Evolutionary conservation across 2,888 invertebrate species (phyloP).

Genomic region (Amblyjoppa fuscipennis): DNA sequence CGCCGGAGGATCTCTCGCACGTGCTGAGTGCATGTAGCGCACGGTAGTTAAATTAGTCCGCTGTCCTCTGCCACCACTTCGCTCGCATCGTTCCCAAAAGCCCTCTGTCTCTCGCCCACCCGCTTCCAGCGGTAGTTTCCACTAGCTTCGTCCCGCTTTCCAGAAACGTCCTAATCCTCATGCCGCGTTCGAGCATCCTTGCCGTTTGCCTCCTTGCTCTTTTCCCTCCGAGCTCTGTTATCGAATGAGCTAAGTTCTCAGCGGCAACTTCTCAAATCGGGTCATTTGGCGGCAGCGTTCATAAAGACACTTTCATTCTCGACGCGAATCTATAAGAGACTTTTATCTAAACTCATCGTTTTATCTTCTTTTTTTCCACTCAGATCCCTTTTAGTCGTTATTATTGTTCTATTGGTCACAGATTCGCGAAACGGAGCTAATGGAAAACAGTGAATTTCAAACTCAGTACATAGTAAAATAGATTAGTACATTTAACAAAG

Average conservation of each 20-base stretch:
- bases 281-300: constrained; percentile 60
- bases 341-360: not conserved
- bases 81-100: constrained; percentile 55
- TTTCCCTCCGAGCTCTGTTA: constrained; percentile 68
- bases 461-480: too few relatives aligned
- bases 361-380: not conserved
- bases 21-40: constrained; percentile 65
- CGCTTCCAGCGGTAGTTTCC: constrained; percentile 42
- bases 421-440: too few relatives aligned
- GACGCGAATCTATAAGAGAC: not conserved
- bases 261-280: constrained; percentile 68
- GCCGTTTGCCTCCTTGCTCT: constrained; percentile 39
- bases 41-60: constrained; percentile 69
- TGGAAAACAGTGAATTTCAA: too few relatives aligned
- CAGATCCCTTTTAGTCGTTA: not conserved
- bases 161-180: constrained; percentile 55
- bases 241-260: constrained; percentile 71
- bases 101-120: constrained; percentile 33
- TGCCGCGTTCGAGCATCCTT: constrained; percentile 51
- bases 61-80: constrained; percentile 45
- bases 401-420: too few relatives aligned
- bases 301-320: constrained; percentile 47
- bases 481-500: too few relatives aligned
- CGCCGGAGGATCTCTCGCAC: constrained; percentile 53
- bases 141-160: constrained; percentile 20